phyloP scores from a whole-genome alignment of 2,888 invertebrate species.

The Drosophila mayaguana region DNA sequence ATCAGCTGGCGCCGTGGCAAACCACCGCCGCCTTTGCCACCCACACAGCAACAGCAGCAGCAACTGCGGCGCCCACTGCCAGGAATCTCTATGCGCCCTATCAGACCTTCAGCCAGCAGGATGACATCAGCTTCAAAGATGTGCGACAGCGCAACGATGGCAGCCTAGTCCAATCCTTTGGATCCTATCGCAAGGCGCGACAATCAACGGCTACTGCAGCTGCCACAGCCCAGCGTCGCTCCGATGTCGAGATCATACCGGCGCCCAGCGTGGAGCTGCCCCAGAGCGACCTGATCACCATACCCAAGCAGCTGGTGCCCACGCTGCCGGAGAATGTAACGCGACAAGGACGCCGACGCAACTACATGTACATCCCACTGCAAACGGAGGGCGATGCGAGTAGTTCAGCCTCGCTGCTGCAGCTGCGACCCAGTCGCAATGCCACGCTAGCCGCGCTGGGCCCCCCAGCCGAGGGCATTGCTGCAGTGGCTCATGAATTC shows the following conservation, averaged over 20 bases:
- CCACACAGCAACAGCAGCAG: conserved; percentile 24
- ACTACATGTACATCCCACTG: conserved; percentile 83
- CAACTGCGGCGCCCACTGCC: conserved; percentile 68
- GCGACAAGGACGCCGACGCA: conserved; percentile 71
- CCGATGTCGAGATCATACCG: conserved; percentile 76
- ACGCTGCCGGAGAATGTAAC: conserved; percentile 74
- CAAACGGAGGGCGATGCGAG: conserved; percentile 56
- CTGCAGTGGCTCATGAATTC: conserved; percentile 73
- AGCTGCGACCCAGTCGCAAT: conserved; percentile 77
- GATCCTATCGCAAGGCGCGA: conserved; percentile 80
- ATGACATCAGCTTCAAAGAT: conserved; percentile 82
- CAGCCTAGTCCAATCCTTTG: conserved; percentile 82
- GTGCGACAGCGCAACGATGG: conserved; percentile 82
- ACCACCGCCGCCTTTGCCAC: conserved; percentile 41
- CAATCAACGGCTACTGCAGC: conserved; percentile 28
- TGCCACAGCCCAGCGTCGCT: conserved; percentile 72
- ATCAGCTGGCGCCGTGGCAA: conserved; percentile 76
- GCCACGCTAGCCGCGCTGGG: conserved; percentile 75
- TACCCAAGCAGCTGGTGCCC: conserved; percentile 82
- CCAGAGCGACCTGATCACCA: conserved; percentile 73
- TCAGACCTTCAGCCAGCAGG: conserved; percentile 83
- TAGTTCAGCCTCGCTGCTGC: conserved; percentile 53
- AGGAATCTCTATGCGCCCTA: conserved; percentile 85
- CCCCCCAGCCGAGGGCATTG: conserved; percentile 78
- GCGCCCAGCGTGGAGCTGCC: conserved; percentile 78